Evolutionary conservation across 2,797 vertebrate species (phyloP).

Genomic region (Chanos chanos): DNA sequence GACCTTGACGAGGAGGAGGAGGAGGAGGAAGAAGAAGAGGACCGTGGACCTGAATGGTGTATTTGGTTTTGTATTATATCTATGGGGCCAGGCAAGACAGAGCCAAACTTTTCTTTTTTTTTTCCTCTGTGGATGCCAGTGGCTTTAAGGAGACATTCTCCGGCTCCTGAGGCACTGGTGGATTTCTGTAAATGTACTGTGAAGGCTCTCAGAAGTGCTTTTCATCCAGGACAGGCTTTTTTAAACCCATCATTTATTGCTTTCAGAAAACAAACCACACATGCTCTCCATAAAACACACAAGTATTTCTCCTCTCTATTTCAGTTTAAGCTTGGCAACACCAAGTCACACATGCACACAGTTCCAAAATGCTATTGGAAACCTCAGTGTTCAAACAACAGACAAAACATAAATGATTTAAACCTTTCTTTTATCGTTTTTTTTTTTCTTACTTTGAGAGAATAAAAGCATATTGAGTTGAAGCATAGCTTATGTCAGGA

Average conservation of each 20-base stretch:
- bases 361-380: too few relatives aligned
- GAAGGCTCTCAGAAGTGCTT: conserved; percentile 92
- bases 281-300: too few relatives aligned
- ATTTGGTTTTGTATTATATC: conserved; percentile 89
- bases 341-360: too few relatives aligned
- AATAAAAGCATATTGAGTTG: too few relatives aligned
- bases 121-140: conserved; percentile 76
- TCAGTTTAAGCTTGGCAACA: too few relatives aligned
- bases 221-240: conserved; percentile 86
- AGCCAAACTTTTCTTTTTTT: conserved; percentile 56
- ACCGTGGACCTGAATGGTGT: conserved; percentile 73
- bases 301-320: too few relatives aligned
- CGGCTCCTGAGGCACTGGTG: conserved; percentile 89
- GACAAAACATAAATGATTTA: too few relatives aligned
- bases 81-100: conserved; percentile 41
- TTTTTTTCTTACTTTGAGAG: too few relatives aligned
- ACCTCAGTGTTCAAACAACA: too few relatives aligned
- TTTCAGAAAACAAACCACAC: conserved; percentile 68
- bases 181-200: conserved; percentile 84
- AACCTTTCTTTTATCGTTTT: too few relatives aligned
- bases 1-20: conserved; percentile 62
- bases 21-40: conserved; percentile 67
- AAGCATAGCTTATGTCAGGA: too few relatives aligned
- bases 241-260: conserved; percentile 75
- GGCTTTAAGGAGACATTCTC: conserved; percentile 93